A percentile compares a stretch with the other conserved stretches of the same genome.
Evolutionary conservation across 2,888 invertebrate species (phyloP).

Genomic region (Agrilus mali): DNA sequence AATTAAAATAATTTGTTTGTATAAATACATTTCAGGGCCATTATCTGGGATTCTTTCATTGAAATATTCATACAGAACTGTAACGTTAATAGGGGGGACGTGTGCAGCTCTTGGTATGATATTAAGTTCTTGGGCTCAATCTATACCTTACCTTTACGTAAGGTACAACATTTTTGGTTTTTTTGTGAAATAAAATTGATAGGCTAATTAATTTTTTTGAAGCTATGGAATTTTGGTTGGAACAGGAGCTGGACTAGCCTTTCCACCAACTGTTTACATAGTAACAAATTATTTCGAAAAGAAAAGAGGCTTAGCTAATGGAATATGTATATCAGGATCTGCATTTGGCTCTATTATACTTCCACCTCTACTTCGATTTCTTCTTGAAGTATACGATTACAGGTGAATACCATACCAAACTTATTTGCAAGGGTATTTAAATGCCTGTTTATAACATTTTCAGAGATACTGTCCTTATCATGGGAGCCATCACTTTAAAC

Average conservation of each 20-base stretch:
- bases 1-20: slow-evolving; percentile 1
- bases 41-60: slow-evolving; percentile 74
- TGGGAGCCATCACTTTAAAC: slow-evolving; percentile 72
- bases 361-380: slow-evolving; percentile 60
- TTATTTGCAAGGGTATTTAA: slow-evolving; percentile 2
- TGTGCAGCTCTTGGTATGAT: slow-evolving; percentile 78
- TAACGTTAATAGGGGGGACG: slow-evolving; percentile 70
- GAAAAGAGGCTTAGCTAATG: slow-evolving; percentile 70
- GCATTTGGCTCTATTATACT: slow-evolving; percentile 76
- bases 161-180: slow-evolving; percentile 39
- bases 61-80: slow-evolving; percentile 71
- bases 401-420: slow-evolving; percentile 37
- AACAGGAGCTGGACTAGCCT: slow-evolving; percentile 71
- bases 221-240: slow-evolving; percentile 77
- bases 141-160: slow-evolving; percentile 65
- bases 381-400: slow-evolving; percentile 64
- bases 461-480: slow-evolving; percentile 68
- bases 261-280: slow-evolving; percentile 82
- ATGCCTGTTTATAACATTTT: slow-evolving; percentile 17
- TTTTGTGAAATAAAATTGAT: neutral
- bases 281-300: slow-evolving; percentile 77
- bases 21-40: slow-evolving; percentile 50
- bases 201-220: slow-evolving; percentile 17
- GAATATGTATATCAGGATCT: slow-evolving; percentile 79
- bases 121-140: slow-evolving; percentile 66